Evolutionary conservation across 2,797 vertebrate species (phyloP).

Genomic region (Austrolebias charrua): DNA sequence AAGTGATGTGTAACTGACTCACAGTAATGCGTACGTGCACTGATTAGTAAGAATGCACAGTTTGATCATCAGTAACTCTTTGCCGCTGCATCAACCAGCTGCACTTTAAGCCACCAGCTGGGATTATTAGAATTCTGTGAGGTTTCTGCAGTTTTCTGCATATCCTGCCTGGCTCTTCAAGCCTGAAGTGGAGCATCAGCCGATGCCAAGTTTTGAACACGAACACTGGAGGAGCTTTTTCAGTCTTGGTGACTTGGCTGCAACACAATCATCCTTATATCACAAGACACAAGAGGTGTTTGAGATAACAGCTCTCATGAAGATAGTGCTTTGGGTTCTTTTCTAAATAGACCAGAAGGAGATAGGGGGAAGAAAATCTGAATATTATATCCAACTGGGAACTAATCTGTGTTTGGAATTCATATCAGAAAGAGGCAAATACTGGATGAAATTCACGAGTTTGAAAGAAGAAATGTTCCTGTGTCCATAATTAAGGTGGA

Average conservation of each 20-base stretch:
- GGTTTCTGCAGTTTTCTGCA: constrained; percentile 14
- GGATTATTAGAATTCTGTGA: constrained; percentile 24
- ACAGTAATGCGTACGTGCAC: neutral
- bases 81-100: constrained; percentile 12
- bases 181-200: constrained; percentile 23
- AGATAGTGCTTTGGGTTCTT: neutral
- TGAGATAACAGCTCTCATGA: constrained; percentile 26
- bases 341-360: constrained; percentile 7
- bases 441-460: constrained; percentile 1
- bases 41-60: neutral
- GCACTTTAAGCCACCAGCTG: neutral
- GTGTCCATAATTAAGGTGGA: constrained; percentile 34
- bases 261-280: constrained; percentile 30
- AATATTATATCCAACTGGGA: neutral
- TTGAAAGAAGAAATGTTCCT: constrained; percentile 27
- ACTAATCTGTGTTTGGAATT: constrained; percentile 6
- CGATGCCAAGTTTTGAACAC: constrained; percentile 28
- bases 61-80: neutral
- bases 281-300: constrained; percentile 24
- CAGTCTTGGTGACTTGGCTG: constrained; percentile 20
- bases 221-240: constrained; percentile 24
- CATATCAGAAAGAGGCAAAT: constrained; percentile 2
- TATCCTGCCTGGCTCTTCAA: constrained; percentile 23
- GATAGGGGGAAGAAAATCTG: neutral
- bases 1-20: too few relatives aligned